These are phyloP conservation scores for Manis pentadactyla DNA, from an alignment of 2,797 vertebrate genomes.

Conservation along the genomic window DNA sequence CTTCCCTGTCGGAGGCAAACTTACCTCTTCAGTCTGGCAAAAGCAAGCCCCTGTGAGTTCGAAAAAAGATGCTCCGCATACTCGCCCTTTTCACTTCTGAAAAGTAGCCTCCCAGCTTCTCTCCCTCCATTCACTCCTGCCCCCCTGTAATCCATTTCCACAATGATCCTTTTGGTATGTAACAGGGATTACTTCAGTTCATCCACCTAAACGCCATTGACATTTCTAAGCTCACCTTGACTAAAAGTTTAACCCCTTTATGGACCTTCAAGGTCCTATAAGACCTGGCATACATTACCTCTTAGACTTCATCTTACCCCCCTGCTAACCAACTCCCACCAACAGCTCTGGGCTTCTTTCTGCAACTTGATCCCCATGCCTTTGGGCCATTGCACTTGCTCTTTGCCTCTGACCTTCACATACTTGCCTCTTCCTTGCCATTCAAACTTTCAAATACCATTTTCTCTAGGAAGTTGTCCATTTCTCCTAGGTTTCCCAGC, in stretches of 20 bases:
- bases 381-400: neutral
- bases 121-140: neutral
- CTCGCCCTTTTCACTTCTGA: neutral
- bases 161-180: neutral
- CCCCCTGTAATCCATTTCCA: neutral
- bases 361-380: neutral
- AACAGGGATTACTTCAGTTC: no score
- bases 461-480: no score
- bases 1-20: neutral
- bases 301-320: neutral
- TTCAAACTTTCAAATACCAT: neutral
- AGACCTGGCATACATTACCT: neutral
- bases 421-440: no score
- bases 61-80: neutral
- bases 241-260: neutral
- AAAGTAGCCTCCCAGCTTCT: neutral
- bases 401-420: neutral
- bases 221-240: neutral
- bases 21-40: neutral
- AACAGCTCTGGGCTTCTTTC: neutral
- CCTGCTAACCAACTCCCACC: neutral
- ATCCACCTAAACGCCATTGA: neutral
- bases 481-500: no score
- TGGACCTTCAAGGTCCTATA: neutral
- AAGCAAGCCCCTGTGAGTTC: constrained; percentile 44